Percentiles rank a stretch among this genome's conserved stretches.
These are phyloP conservation scores for Pygmarrhopalites habei DNA, from an alignment of 1,140 invertebrate genomes.

Conservation along the genomic window DNA sequence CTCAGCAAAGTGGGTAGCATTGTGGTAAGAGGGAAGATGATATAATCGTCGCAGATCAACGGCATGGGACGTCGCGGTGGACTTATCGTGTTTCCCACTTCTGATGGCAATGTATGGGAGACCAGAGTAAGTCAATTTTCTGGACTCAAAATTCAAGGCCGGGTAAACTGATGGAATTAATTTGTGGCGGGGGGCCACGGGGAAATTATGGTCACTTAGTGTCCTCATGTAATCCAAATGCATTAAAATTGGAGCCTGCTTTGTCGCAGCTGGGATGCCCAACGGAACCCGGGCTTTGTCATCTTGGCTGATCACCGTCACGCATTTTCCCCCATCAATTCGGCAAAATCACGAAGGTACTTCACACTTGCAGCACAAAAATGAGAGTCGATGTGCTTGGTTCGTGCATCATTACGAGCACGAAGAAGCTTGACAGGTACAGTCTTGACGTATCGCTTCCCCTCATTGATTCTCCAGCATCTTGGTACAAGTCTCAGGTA, in stretches of 20 bases:
- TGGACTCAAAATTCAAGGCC: slow-evolving; percentile 37
- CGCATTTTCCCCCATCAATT: slow-evolving; percentile 35
- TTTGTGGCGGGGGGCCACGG: slow-evolving; percentile 43
- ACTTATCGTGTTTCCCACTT: slow-evolving; percentile 40
- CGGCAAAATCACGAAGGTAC: slow-evolving; percentile 36
- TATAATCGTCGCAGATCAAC: no score
- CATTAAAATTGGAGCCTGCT: slow-evolving; percentile 44
- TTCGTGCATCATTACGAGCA: slow-evolving; percentile 36
- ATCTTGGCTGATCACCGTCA: slow-evolving; percentile 42
- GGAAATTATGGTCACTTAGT: slow-evolving; percentile 47
- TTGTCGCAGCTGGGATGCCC: slow-evolving; percentile 45
- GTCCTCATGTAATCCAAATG: no score
- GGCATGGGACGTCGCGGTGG: slow-evolving; percentile 42
- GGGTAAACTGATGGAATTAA: slow-evolving; percentile 40
- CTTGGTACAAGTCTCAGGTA: slow-evolving; percentile 39
- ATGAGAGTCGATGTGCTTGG: slow-evolving; percentile 36
- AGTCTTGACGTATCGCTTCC: slow-evolving; percentile 33
- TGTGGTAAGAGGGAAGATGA: no score
- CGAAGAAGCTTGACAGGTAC: slow-evolving; percentile 39
- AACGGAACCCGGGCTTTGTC: slow-evolving; percentile 46
- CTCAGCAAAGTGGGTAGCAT: no score
- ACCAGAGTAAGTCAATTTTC: slow-evolving; percentile 41
- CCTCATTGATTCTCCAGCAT: slow-evolving; percentile 30
- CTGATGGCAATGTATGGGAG: slow-evolving; percentile 45
- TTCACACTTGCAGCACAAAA: slow-evolving; percentile 38